Evolutionary conservation across 2,888 invertebrate genomes (phyloP), one percentile per base, ranked within the genome.

Genomic region (Acrobasis consociella): DNA sequence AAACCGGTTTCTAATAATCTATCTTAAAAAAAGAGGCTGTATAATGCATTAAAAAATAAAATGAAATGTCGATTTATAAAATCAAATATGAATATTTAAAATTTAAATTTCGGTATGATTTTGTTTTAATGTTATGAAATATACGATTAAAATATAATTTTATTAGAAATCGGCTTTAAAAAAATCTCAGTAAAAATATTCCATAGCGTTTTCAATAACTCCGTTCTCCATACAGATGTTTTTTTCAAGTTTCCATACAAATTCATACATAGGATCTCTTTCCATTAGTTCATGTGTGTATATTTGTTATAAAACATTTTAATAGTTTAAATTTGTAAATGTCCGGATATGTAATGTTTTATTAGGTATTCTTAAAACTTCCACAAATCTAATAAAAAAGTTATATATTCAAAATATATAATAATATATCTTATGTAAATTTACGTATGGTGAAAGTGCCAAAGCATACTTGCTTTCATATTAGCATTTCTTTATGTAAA

Each of bases 261-360:
- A 9, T 56, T 56, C 42, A 56, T 42, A 42, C 56, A 55, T 39
- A 39, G 39, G 55, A 55, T 56, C 56, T 56, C 87, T 84, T 75
- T 82, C 75, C 72, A 77, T 73, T 85, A 77, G 80, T 83, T 86
- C 83, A 85, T 87, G 86, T 86, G 86, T 90, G 90, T 90, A 91
- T 88, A 89, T 89, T 88, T 86, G 89, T 89, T 91, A 86, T 80
- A 75, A 72, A 72, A 67, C 65, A 87, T 76, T 74, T 31, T 85
- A 89, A 81, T 91, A 90, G 88, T 83, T 83, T 88, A 86, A 87
- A 88, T 87, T 84, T 89, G 87, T 89, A 87, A 88, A 88, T 86
- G 81, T 82, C 80, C 78, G 11, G 13, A 46, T 78, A 69, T 70
- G 60, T 75, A 69, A 72, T 67, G 71, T 68, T 70, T 69, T 74